These are phyloP conservation scores for Sepiola atlantica DNA, from an alignment of 2,888 invertebrate genomes.

Conservation along the genomic window DNA sequence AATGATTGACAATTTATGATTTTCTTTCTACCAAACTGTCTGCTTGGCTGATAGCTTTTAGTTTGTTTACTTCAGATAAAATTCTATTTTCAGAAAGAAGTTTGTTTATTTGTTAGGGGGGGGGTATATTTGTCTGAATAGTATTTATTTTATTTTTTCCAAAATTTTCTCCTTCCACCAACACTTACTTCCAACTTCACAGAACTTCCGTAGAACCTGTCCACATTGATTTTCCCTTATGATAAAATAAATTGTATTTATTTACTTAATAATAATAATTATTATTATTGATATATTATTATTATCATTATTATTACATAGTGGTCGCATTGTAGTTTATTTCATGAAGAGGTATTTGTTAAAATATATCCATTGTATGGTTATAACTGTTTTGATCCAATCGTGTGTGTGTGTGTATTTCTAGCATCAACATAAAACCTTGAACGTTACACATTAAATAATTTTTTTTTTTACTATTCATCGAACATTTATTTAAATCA, in stretches of 20 bases:
- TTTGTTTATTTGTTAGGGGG: too few relatives aligned
- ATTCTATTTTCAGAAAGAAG: not conserved
- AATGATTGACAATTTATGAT: conserved; percentile 4
- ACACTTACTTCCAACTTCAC: not conserved
- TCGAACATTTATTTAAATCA: too few relatives aligned
- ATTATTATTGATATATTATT: not conserved
- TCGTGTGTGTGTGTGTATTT: too few relatives aligned
- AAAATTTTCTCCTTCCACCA: not conserved
- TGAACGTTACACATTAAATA: too few relatives aligned
- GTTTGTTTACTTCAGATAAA: not conserved
- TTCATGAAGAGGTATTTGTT: not conserved
- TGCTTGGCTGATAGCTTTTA: conserved; percentile 24
- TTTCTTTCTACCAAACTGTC: not conserved
- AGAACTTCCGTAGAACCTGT: not conserved
- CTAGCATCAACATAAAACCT: too few relatives aligned
- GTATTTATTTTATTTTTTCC: not conserved
- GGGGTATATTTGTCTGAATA: not conserved
- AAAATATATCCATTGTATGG: not conserved
- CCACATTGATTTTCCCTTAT: not conserved
- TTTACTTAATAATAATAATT: not conserved
- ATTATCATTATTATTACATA: not conserved
- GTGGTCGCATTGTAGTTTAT: not conserved
- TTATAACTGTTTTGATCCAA: too few relatives aligned
- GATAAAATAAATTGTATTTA: not conserved
- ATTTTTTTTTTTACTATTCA: too few relatives aligned